These are phyloP conservation scores for Sogatella furcifera DNA, from an alignment of 1,140 invertebrate genomes.

Conservation along the genomic window DNA sequence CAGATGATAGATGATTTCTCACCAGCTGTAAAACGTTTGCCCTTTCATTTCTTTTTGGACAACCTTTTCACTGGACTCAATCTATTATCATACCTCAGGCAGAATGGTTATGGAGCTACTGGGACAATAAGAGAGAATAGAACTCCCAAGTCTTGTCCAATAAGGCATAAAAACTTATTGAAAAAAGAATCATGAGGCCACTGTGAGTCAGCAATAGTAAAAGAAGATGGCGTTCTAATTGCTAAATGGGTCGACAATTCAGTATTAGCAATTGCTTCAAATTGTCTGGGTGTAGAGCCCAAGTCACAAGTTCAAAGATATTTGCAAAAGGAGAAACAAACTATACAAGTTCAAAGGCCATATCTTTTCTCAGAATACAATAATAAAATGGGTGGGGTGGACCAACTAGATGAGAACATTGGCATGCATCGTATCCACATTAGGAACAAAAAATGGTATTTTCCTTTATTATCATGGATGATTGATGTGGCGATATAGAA, in stretches of 20 bases:
- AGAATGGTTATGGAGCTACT: slow-evolving; percentile 18
- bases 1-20: slow-evolving; percentile 22
- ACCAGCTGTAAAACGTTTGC: not conserved
- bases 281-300: slow-evolving; percentile 6
- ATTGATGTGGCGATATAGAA: slow-evolving; percentile 15
- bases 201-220: not conserved
- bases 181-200: slow-evolving; percentile 12
- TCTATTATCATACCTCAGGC: slow-evolving; percentile 19
- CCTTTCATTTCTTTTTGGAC: slow-evolving; percentile 24
- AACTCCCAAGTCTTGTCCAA: slow-evolving; percentile 17
- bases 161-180: slow-evolving; percentile 16
- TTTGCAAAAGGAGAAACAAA: slow-evolving; percentile 4
- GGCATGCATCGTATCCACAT: slow-evolving; percentile 20
- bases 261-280: slow-evolving; percentile 3
- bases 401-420: slow-evolving; percentile 15
- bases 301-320: slow-evolving; percentile 4
- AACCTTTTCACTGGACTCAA: slow-evolving; percentile 25
- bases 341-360: not conserved
- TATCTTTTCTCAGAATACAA: slow-evolving; percentile 6
- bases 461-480: slow-evolving; percentile 16
- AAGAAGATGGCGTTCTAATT: slow-evolving; percentile 8
- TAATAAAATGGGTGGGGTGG: not conserved
- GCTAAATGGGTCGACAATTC: slow-evolving; percentile 12
- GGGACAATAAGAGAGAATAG: slow-evolving; percentile 24
- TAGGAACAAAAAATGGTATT: slow-evolving; percentile 23